Evolutionary conservation across 2,113 vertebrate species (phyloP).

Genomic region (Ochotona curzoniae): DNA sequence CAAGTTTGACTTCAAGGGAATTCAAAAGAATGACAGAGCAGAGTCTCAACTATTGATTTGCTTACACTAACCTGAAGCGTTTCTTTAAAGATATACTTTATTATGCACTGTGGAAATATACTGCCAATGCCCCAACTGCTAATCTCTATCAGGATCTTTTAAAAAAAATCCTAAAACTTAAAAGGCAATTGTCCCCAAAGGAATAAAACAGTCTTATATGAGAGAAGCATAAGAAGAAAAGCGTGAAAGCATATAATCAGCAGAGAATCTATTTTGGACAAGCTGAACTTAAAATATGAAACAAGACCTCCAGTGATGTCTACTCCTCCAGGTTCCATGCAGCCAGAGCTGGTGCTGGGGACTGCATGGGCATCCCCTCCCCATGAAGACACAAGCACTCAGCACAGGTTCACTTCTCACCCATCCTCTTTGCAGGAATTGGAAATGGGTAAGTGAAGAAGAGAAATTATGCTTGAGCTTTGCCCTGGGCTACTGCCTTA

Average conservation of each 20-base stretch:
- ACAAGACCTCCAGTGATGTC: background rate
- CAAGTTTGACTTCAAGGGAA: background rate
- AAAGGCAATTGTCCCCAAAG: background rate
- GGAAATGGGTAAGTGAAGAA: background rate
- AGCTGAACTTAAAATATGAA: background rate
- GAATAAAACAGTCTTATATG: background rate
- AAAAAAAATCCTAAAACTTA: background rate
- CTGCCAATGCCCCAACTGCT: background rate
- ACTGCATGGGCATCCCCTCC: rapidly evolving
- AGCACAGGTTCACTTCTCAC: background rate
- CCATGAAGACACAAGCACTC: background rate
- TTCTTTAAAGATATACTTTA: background rate
- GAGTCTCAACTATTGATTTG: background rate
- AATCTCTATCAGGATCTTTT: background rate
- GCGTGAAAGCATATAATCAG: background rate
- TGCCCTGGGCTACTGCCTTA: background rate
- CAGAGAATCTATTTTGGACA: background rate
- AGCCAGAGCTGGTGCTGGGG: rapidly evolving
- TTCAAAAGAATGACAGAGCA: background rate
- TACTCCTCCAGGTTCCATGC: rapidly evolving
- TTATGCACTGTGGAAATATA: background rate
- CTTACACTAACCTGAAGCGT: background rate
- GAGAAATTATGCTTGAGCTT: background rate
- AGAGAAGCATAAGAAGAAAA: background rate
- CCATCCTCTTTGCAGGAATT: background rate